These are phyloP conservation scores for Pangasius macronema DNA, from an alignment of 2,797 vertebrate species.

Conservation along the genomic window DNA sequence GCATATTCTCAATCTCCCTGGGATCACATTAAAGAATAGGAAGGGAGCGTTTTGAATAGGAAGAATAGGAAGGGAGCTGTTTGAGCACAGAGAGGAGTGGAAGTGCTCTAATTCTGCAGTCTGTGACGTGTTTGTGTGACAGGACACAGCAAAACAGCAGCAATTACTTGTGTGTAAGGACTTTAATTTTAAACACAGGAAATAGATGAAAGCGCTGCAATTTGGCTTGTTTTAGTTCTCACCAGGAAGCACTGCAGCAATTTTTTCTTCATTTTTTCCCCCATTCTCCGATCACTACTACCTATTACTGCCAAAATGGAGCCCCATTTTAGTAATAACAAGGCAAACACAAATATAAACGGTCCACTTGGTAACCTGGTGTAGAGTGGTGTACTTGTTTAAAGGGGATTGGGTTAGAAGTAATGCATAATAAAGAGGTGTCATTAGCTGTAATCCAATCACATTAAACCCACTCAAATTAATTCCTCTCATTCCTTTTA, in stretches of 20 bases:
- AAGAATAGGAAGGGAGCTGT: constrained; percentile 17
- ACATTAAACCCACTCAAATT: neutral
- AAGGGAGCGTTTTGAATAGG: constrained; percentile 37
- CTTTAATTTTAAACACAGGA: constrained; percentile 42
- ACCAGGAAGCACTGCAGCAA: neutral
- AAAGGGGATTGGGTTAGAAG: neutral
- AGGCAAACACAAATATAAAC: neutral
- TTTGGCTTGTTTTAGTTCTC: constrained; percentile 39
- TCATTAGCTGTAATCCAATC: neutral
- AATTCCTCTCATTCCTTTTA: neutral
- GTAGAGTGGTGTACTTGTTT: neutral
- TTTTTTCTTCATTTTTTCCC: neutral
- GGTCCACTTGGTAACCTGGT: neutral
- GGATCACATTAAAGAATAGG: constrained; percentile 9
- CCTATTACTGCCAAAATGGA: neutral
- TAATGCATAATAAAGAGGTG: neutral
- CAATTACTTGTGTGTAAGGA: constrained; percentile 22
- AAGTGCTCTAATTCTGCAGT: constrained; percentile 39
- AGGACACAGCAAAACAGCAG: constrained; percentile 10
- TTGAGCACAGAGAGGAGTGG: constrained; percentile 28
- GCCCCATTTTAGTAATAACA: neutral
- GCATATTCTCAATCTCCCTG: constrained; percentile 23
- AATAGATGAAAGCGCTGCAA: constrained; percentile 36
- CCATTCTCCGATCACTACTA: neutral
- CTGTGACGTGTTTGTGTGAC: constrained; percentile 13